Evolutionary conservation across 2,888 invertebrate genomes (phyloP), one percentile per base, ranked within the genome.

Genomic region (Abrostola triplasia): DNA sequence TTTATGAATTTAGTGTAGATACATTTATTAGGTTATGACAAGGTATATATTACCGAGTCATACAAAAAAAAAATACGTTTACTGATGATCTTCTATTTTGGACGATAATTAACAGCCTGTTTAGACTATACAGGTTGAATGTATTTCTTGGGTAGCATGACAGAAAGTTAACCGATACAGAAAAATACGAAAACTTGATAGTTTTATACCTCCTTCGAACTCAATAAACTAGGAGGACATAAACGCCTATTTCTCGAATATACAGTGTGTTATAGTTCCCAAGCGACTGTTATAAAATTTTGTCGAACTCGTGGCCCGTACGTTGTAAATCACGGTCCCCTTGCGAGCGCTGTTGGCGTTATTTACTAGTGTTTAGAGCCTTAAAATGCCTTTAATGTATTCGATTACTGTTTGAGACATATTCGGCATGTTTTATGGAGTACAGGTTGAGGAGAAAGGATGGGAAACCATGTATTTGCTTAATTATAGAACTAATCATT

Each of bases 221-320:
- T 79, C 56, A 41, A 73, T 77, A 77, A 68, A 77, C 70, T 50
- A 70, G 47, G 10, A 41, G 37, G 37, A 60, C 53, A 76, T 77
- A 79, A 76, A 79, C 68, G 77, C 68, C 68, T 68, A 73, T 73
- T 70, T 76, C 61, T 63, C 52, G 49, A 70, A 68, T 56, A 70
- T 79, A 73, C 77, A 61, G 50, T 76, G 59, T 62, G 37, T 76
- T 76, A 79, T 65, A 55, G 24, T 36, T 49, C 70, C 70, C 77
- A 0, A 49, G 75, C 24, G 55, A 13, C 47, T 64, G 73, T 64
- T 76, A 67, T 76, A 76, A 77, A 79, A 76, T 69, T 60, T 57
- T 67, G 9, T 40, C 57, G n/a, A 70, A 70, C 64, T 60, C 54
- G 53, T 59, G 62, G 36, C 59, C 49, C 54, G 62, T 70, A 61